phyloP scores from a whole-genome alignment of 2,888 invertebrate species.

The Melanostoma mellinum region DNA sequence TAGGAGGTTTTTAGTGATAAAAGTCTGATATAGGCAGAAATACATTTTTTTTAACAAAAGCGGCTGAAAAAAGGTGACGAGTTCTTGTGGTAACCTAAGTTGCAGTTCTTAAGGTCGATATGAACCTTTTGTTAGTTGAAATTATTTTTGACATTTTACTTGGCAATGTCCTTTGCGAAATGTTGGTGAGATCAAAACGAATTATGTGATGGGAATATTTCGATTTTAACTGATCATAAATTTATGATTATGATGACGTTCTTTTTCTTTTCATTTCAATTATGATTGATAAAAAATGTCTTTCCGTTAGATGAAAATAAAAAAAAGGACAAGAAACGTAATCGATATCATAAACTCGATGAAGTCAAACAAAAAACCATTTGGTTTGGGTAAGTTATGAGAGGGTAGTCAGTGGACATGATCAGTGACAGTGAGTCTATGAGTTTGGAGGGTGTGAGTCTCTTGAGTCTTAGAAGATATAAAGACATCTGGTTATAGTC shows the following conservation, averaged over 20 bases:
- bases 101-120: slow-evolving; percentile 35
- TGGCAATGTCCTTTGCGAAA: neutral
- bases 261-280: slow-evolving; percentile 8
- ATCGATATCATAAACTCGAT: too few species aligned
- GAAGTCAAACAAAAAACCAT: too few species aligned
- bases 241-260: slow-evolving; percentile 16
- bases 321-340: neutral
- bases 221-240: slow-evolving; percentile 24
- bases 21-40: neutral
- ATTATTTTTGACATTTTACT: slow-evolving; percentile 51
- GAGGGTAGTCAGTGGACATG: too few species aligned
- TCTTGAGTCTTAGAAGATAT: too few species aligned
- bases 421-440: too few species aligned
- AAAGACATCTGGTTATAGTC: too few species aligned
- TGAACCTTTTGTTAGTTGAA: slow-evolving; percentile 54
- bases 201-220: slow-evolving; percentile 28
- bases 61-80: slow-evolving; percentile 58
- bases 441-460: too few species aligned
- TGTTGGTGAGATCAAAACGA: slow-evolving; percentile 6
- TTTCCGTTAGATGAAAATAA: neutral
- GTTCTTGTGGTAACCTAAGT: slow-evolving; percentile 64
- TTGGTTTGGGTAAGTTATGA: too few species aligned
- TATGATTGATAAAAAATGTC: slow-evolving; percentile 4
- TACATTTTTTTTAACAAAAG: neutral
- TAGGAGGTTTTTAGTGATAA: neutral